Percentiles rank a stretch among this genome's conserved stretches.
Evolutionary conservation across 2,797 vertebrate species (phyloP).

Genomic region (Poeciliopsis paucimaculata): DNA sequence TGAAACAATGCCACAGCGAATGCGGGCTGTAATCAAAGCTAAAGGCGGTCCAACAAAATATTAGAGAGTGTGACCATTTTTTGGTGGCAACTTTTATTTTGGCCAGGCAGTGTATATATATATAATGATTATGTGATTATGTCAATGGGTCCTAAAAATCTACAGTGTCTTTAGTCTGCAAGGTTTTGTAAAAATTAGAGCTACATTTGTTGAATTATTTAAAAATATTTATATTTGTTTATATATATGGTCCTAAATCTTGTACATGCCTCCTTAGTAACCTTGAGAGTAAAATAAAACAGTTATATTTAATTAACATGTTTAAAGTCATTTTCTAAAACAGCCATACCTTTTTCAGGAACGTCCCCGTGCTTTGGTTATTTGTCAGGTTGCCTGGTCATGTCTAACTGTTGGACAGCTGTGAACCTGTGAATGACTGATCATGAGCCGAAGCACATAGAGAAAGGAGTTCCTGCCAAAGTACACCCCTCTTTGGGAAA

Average conservation of each 20-base stretch:
- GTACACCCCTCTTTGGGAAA: slow-evolving; percentile 50
- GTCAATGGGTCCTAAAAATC: background rate
- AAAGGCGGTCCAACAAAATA: too few relatives aligned
- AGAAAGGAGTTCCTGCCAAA: slow-evolving; percentile 63
- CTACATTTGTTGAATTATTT: background rate
- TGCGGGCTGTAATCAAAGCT: too few relatives aligned
- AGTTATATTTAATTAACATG: background rate
- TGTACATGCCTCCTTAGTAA: background rate
- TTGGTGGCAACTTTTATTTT: too few relatives aligned
- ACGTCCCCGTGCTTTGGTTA: slow-evolving; percentile 43
- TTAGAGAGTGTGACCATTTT: too few relatives aligned
- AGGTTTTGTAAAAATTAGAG: background rate
- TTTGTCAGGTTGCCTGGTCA: slow-evolving; percentile 64
- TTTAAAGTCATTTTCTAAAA: background rate
- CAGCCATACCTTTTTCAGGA: slow-evolving; percentile 1
- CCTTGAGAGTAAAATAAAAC: background rate
- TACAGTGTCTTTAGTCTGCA: background rate
- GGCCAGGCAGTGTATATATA: too few relatives aligned
- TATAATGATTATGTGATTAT: too few relatives aligned
- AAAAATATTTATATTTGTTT: background rate
- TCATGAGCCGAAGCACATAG: slow-evolving; percentile 52
- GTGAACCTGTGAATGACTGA: slow-evolving; percentile 71
- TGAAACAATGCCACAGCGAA: too few relatives aligned
- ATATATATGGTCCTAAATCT: background rate
- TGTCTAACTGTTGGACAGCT: slow-evolving; percentile 61